Evolutionary conservation across 2,888 invertebrate species (phyloP).

Genomic region (Chirona hameri): DNA sequence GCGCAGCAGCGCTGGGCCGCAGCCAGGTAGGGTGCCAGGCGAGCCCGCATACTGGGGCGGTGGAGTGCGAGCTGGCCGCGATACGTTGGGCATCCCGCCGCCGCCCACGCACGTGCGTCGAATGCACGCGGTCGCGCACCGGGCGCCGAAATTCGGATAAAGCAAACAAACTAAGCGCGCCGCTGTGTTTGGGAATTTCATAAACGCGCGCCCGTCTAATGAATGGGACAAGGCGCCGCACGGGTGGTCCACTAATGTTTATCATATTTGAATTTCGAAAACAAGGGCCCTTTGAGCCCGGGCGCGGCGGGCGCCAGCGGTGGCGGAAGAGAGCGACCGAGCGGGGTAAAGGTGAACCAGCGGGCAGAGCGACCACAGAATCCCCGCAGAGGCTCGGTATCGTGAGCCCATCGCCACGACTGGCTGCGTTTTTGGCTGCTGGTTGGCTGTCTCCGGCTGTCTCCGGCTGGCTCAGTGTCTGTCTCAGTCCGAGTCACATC

Average conservation of each 20-base stretch:
- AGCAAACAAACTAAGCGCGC: neutral
- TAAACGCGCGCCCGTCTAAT: neutral
- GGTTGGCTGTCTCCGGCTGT: too few species aligned
- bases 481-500: too few species aligned
- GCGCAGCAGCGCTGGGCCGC: too few species aligned
- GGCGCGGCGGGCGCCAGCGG: neutral
- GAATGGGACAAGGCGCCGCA: neutral
- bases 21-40: too few species aligned
- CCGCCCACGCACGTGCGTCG: neutral
- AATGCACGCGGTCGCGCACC: neutral
- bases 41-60: too few species aligned
- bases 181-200: slow-evolving; percentile 26
- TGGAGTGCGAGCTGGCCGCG: neutral
- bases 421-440: too few species aligned
- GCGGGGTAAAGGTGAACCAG: neutral
- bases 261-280: neutral
- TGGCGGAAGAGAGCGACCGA: neutral
- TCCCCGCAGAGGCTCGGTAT: too few species aligned
- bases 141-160: neutral
- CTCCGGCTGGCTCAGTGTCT: too few species aligned
- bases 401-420: too few species aligned
- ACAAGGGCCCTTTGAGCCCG: neutral
- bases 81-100: neutral
- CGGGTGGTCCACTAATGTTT: slow-evolving; percentile 9
- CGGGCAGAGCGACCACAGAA: neutral